Conservation (phyloP, 30 jellyfish, hydroid and myxozoan genomes). For the Aurelia aurita region DNA sequence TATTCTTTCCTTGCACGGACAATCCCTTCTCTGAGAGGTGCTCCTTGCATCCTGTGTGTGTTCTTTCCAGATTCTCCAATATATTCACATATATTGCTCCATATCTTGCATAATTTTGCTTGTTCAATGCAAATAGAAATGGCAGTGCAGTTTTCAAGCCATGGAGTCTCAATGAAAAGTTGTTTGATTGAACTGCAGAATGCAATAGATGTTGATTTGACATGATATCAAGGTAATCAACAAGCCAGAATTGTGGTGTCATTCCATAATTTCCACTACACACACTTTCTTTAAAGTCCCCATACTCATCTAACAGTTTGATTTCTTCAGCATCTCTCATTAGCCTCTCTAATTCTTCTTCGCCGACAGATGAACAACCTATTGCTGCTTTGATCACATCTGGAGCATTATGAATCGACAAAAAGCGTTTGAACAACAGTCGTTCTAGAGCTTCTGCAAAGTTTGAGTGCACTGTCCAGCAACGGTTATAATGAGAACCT, state of each 20-base stretch:
- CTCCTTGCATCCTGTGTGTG: no score
- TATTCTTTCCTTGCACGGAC: slow-evolving; percentile 55
- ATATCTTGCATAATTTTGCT: slow-evolving; percentile 39
- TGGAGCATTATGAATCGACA: slow-evolving; percentile 4
- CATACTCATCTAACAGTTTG: slow-evolving; percentile 28
- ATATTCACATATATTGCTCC: slow-evolving; percentile 37
- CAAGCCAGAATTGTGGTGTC: slow-evolving; percentile 63
- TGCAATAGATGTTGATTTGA: slow-evolving; percentile 33
- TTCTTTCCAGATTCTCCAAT: no score
- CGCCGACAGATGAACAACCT: slow-evolving; percentile 20
- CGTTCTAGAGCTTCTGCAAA: slow-evolving; percentile 48
- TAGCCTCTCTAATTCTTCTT: slow-evolving; percentile 23
- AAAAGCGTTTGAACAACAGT: slow-evolving; percentile 41
- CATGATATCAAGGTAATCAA: slow-evolving; percentile 41
- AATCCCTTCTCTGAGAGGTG: no score
- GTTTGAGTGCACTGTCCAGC: slow-evolving; percentile 56
- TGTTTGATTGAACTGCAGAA: slow-evolving; percentile 44
- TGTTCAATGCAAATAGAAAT: slow-evolving; percentile 19
- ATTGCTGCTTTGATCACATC: slow-evolving; percentile 18
- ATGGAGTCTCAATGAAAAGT: slow-evolving; percentile 34
- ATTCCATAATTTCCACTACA: slow-evolving; percentile 26
- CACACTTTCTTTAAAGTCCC: slow-evolving; percentile 27
- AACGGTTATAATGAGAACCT: slow-evolving; percentile 58
- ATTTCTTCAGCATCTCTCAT: slow-evolving; percentile 26
- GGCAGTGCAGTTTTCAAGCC: no score